Conservation (phyloP, 2,888 invertebrate species). For the Phragmatobia fuliginosa region DNA sequence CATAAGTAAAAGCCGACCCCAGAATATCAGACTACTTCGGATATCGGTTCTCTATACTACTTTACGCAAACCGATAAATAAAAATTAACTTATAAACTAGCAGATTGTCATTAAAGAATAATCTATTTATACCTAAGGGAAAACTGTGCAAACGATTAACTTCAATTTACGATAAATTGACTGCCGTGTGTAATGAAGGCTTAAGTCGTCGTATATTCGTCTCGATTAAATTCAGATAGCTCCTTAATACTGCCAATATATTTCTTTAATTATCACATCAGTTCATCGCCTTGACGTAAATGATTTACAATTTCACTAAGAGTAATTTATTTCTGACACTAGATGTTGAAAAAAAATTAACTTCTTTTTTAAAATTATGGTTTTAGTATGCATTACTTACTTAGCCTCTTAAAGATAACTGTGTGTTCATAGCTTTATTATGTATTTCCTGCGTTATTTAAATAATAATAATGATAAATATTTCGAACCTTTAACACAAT, state of each 20-base stretch:
- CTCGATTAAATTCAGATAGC: conserved; percentile 31
- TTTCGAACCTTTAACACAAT: no score
- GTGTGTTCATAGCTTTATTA: neutral
- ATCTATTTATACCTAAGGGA: neutral
- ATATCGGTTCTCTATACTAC: neutral
- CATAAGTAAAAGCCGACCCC: neutral
- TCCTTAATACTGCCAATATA: conserved; percentile 47
- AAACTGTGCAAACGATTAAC: neutral
- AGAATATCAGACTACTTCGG: no score
- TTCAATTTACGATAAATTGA: conserved; percentile 34
- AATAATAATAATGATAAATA: no score
- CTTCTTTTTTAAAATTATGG: neutral
- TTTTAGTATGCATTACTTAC: neutral
- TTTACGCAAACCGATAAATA: neutral
- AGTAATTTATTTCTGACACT: conserved; percentile 15
- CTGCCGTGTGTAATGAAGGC: conserved; percentile 11
- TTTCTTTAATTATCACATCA: conserved; percentile 51
- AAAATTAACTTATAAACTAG: neutral
- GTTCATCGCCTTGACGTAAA: conserved; percentile 42
- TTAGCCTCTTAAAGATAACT: neutral
- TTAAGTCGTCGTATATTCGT: conserved; percentile 12
- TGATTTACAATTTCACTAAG: conserved; percentile 25
- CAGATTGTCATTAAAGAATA: neutral
- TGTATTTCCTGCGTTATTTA: no score
- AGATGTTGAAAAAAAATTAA: neutral